These are phyloP conservation scores for Embidobia sp. DNA, from an alignment of 2,888 invertebrate genomes.

Conservation along the genomic window DNA sequence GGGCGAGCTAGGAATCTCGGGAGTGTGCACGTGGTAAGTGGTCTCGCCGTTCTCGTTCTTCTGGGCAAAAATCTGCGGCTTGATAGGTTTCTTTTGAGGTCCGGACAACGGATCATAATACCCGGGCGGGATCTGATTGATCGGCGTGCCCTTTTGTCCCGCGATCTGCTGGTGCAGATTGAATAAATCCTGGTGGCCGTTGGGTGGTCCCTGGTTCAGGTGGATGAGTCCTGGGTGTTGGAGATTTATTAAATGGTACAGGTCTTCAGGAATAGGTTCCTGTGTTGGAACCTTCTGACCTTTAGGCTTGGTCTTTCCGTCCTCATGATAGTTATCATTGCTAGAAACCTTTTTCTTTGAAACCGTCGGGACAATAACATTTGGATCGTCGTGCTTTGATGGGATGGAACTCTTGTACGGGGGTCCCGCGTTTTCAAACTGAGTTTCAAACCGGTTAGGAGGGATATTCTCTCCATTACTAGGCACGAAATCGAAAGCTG, in stretches of 20 bases:
- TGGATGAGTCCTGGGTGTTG: conserved; percentile 77
- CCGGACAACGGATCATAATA: conserved; percentile 71
- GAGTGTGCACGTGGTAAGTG: conserved; percentile 77
- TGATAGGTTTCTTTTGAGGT: conserved; percentile 73
- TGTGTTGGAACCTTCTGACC: conserved; percentile 65
- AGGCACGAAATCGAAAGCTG: conserved; percentile 69
- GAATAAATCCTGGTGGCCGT: conserved; percentile 74
- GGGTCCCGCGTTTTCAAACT: conserved; percentile 72
- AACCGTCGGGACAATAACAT: conserved; percentile 68
- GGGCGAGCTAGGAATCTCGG: conserved; percentile 75
- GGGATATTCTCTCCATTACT: conserved; percentile 72
- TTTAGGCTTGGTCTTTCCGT: conserved; percentile 67
- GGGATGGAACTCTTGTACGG: conserved; percentile 70
- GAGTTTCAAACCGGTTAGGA: conserved; percentile 68
- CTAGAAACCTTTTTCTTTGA: conserved; percentile 71
- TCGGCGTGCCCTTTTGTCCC: conserved; percentile 69
- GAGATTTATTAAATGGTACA: conserved; percentile 76
- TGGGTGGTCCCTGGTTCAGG: conserved; percentile 72
- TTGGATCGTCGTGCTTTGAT: conserved; percentile 71
- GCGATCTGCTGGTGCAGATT: conserved; percentile 76
- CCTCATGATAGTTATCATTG: conserved; percentile 58
- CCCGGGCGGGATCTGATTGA: conserved; percentile 68
- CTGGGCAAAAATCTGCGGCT: conserved; percentile 76
- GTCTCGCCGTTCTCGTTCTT: conserved; percentile 78
- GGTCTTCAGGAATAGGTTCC: conserved; percentile 74